phyloP scores from a whole-genome alignment of 2,888 invertebrate genomes.

The Itoplectis maculator region DNA sequence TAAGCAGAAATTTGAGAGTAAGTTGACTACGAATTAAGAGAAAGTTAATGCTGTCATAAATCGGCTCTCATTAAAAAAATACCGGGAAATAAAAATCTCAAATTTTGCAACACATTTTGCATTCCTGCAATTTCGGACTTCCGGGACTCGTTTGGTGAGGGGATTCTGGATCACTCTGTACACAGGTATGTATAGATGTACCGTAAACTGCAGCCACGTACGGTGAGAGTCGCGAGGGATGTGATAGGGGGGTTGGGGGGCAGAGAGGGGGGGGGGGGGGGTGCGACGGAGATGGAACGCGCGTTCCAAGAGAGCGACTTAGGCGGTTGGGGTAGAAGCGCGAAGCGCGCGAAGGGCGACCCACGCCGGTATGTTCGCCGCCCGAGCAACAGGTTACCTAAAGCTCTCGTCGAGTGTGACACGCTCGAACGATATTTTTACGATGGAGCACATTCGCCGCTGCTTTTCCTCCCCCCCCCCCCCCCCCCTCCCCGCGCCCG shows the following conservation, averaged over 20 bases:
- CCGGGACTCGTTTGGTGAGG: too few species aligned
- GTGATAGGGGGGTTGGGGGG: too few species aligned
- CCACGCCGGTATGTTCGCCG: constrained; percentile 73
- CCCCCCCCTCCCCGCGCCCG: not conserved
- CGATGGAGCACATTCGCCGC: constrained; percentile 58
- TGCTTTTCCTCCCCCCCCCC: constrained; percentile 26
- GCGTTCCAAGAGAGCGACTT: constrained; percentile 34
- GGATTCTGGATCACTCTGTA: too few species aligned
- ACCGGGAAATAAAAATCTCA: too few species aligned
- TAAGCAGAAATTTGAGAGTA: too few species aligned
- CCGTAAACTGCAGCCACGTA: too few species aligned
- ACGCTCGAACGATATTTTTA: constrained; percentile 78
- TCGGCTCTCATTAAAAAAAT: too few species aligned
- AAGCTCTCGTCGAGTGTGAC: constrained; percentile 78
- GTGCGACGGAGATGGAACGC: constrained; percentile 53
- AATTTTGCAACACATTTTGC: too few species aligned
- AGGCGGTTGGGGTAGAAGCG: constrained; percentile 60
- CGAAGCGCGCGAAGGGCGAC: constrained; percentile 47
- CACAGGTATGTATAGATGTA: too few species aligned
- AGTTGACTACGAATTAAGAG: too few species aligned
- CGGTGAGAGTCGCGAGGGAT: not conserved
- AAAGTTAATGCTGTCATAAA: too few species aligned
- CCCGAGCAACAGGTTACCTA: constrained; percentile 81
- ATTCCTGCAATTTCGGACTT: too few species aligned
- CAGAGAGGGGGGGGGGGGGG: constrained; percentile 36